Conservation (phyloP, 2,797 vertebrate species). For the Phyllotis vaccarum region DNA sequence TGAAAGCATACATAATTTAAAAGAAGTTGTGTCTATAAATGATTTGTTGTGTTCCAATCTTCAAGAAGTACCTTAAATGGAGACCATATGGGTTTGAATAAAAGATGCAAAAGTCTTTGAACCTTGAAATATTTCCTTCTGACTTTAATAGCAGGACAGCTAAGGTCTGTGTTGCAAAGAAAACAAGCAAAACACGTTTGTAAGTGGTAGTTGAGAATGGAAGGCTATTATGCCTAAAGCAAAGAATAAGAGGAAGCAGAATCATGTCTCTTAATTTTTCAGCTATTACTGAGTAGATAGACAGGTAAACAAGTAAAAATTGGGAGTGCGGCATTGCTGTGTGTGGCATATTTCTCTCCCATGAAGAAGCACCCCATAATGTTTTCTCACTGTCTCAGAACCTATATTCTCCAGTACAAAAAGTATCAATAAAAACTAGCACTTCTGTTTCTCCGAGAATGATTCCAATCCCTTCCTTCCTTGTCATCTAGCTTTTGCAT, state of each 20-base stretch:
- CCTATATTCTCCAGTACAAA: neutral
- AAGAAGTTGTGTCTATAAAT: slow-evolving; percentile 69
- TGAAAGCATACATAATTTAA: slow-evolving; percentile 74
- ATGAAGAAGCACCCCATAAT: neutral
- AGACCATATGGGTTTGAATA: slow-evolving; percentile 55
- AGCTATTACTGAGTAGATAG: neutral
- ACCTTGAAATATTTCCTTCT: slow-evolving; percentile 63
- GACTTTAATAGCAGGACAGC: slow-evolving; percentile 41
- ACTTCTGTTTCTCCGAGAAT: neutral
- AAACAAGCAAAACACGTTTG: neutral
- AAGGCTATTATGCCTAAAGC: slow-evolving; percentile 15
- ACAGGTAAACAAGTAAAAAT: slow-evolving; percentile 43
- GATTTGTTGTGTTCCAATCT: slow-evolving; percentile 65
- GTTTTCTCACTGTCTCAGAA: neutral
- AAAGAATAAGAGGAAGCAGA: slow-evolving; percentile 23
- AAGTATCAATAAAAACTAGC: slow-evolving; percentile 6
- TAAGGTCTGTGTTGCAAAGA: slow-evolving; percentile 1
- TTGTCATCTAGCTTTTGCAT: neutral
- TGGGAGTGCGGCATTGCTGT: neutral
- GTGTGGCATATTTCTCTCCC: neutral
- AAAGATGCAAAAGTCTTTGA: slow-evolving; percentile 61
- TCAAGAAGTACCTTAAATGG: slow-evolving; percentile 56
- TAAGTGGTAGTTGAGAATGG: neutral
- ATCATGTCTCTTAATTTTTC: neutral
- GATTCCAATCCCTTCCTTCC: neutral